Base-by-base conservation (phyloP, 64 coral and sea anemone genomes). In the Montipora cactus region DNA sequence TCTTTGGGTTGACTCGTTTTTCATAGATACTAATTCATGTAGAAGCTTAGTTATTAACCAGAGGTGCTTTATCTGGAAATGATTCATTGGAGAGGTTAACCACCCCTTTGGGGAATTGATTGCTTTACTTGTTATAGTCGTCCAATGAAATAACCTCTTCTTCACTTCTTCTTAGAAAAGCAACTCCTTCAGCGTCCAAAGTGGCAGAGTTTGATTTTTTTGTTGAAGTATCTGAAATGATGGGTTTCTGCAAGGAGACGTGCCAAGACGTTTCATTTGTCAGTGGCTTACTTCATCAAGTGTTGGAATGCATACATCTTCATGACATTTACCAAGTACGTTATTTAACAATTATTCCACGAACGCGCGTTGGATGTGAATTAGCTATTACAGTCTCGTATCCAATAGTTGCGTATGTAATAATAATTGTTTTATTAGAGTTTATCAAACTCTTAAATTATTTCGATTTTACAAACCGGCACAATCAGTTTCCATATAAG, bases 271-370 rank as follows among this genome's bases (percentile, higher is more conserved):
- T 61, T 50, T 22, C 82, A 5, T 71, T 4, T 49, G 47, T 13
- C 19, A 50, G n/a, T 49, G 10, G 28, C 12, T 72, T 86, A 16
- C 82, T 90, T 2, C 45, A 70, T 51, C 61, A 78, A 14, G 19
- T 93, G 45, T 15, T 93, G 62, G 75, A 87, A 71, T 37, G 83
- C 19, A 13, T 93, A 52, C 92, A 79, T 11, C 10, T 15, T 45
- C 49, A 79, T 73, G 92, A 93, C 57, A 78, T 93, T 55, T 93
- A 93, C 62, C 92, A 93, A 84, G 92, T 93, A 15, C 1, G 74
- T 89, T 72, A 19, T 8, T 16, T 49, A 20, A 73, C 8, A 44
- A 1, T 76, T 45, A 2, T 37, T 76, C 2, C 22, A 49, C 13
- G 7, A 45, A 44, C 23, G 45, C 14, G 61, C 13, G 61, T 64